phyloP scores from a whole-genome alignment of 2,113 vertebrate genomes.

The Carlito syrichta region DNA sequence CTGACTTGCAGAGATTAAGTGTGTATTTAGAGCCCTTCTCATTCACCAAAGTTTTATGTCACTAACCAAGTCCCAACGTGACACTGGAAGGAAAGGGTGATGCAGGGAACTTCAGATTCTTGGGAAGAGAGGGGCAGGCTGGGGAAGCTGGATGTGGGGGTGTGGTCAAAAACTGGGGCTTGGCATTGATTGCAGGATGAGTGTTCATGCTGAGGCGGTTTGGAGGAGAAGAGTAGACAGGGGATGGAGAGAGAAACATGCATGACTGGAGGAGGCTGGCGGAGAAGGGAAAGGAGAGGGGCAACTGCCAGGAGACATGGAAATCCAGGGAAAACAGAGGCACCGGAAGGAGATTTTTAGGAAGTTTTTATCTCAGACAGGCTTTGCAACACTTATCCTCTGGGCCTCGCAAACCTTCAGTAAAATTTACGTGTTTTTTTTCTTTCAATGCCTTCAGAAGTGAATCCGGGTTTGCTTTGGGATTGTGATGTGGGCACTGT shows the following conservation, averaged over 20 bases:
- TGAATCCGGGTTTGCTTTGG: not conserved
- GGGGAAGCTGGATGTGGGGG: not conserved
- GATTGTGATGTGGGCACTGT: not conserved
- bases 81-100: not conserved
- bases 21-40: not conserved
- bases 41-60: not conserved
- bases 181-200: not conserved
- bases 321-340: not conserved
- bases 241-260: too few species aligned
- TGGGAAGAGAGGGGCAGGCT: not conserved
- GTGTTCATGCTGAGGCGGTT: not conserved
- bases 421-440: not conserved
- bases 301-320: not conserved
- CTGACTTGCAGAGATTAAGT: not conserved
- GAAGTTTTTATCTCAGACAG: not conserved
- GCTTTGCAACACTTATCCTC: not conserved
- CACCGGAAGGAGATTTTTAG: not conserved
- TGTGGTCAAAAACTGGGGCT: fast-evolving
- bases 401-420: not conserved
- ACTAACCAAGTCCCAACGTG: not conserved
- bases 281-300: not conserved
- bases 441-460: not conserved
- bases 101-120: not conserved
- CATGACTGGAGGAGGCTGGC: not conserved
- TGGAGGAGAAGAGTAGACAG: not conserved